These are phyloP conservation scores for Acrocyrtus sp. DNA, from an alignment of 2,888 invertebrate genomes.

Conservation along the genomic window DNA sequence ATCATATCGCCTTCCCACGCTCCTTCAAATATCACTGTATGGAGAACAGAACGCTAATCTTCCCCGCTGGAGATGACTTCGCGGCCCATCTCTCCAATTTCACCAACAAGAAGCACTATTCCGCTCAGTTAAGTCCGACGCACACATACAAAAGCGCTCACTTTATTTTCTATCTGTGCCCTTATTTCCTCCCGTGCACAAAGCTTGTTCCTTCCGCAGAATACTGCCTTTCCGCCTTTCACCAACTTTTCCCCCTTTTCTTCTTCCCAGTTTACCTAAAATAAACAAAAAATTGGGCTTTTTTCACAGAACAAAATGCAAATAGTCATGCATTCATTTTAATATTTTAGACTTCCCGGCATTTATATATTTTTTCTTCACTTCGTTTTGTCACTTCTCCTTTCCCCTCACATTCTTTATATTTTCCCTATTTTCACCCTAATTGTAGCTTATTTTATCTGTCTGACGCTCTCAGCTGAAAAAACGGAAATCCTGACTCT, in stretches of 20 bases:
- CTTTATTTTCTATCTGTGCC: too few species aligned
- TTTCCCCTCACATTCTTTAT: too few species aligned
- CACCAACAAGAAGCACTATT: conserved; percentile 23
- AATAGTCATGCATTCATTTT: conserved; percentile 11
- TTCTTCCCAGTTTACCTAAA: neutral
- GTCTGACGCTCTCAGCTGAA: too few species aligned
- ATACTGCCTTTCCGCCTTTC: too few species aligned
- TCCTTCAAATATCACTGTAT: conserved; percentile 49
- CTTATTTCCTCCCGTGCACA: too few species aligned
- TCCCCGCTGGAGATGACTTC: conserved; percentile 44
- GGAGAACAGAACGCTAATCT: conserved; percentile 39
- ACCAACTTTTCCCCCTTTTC: neutral
- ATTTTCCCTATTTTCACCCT: too few species aligned
- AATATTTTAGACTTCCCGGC: neutral
- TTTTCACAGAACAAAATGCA: too few species aligned
- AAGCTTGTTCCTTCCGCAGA: too few species aligned
- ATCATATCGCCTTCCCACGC: conserved; percentile 39
- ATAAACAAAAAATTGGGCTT: too few species aligned
- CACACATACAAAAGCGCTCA: too few species aligned
- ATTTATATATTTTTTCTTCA: conserved; percentile 9
- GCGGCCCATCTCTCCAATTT: conserved; percentile 37
- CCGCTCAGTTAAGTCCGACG: conserved; percentile 36
- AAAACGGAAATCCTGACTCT: too few species aligned
- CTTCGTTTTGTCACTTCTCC: conserved; percentile 1
- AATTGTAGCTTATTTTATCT: too few species aligned